phyloP scores from a whole-genome alignment of 2,888 invertebrate genomes.

The Ophion ellenae region DNA sequence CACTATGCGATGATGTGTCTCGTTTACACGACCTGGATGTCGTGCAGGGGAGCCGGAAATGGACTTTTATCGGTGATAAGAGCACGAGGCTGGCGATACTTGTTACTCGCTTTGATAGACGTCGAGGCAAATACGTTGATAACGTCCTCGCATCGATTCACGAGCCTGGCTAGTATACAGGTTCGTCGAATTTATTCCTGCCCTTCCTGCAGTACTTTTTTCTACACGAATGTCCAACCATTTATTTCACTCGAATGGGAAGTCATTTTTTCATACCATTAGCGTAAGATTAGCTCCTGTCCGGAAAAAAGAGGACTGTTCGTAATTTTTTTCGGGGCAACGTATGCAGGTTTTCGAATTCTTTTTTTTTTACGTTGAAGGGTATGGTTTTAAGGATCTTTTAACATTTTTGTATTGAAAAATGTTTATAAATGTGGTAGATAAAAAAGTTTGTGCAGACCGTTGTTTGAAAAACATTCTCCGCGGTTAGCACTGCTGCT shows the following conservation, averaged over 20 bases:
- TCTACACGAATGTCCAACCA: background rate
- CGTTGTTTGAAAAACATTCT: too few species aligned
- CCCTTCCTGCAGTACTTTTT: background rate
- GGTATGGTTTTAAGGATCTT: too few species aligned
- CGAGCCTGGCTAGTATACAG: constrained; percentile 90
- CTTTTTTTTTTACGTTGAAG: too few species aligned
- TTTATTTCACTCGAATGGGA: background rate
- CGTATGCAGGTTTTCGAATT: too few species aligned
- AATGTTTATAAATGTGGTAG: too few species aligned
- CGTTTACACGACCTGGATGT: constrained; percentile 90
- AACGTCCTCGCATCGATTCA: constrained; percentile 91
- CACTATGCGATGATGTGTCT: constrained; percentile 91
- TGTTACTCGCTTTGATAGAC: constrained; percentile 91
- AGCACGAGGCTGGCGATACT: constrained; percentile 91
- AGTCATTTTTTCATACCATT: background rate
- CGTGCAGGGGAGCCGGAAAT: constrained; percentile 88
- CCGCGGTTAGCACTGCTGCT: too few species aligned
- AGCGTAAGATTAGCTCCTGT: background rate
- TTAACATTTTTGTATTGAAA: too few species aligned
- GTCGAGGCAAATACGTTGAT: constrained; percentile 94
- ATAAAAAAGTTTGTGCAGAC: too few species aligned
- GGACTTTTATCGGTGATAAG: constrained; percentile 87
- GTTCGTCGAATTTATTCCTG: constrained; percentile 78
- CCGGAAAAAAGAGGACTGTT: too few species aligned
- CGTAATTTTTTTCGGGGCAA: too few species aligned